A percentile compares a stretch with the other conserved stretches of the same genome.
phyloP scores from a whole-genome alignment of 2,888 invertebrate genomes.

The Lepidochrysops patricia region DNA sequence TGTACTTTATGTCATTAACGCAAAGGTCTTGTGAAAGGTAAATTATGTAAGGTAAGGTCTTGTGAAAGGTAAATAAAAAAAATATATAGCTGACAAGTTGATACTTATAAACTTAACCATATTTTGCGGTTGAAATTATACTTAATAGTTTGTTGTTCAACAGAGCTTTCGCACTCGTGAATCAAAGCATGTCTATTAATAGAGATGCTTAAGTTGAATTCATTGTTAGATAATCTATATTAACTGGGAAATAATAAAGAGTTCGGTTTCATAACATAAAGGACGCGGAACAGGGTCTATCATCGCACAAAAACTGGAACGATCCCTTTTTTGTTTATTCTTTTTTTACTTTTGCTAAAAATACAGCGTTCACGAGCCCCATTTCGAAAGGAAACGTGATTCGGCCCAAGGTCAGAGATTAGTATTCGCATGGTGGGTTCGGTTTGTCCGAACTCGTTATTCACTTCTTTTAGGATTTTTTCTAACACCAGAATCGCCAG shows the following conservation, averaged over 20 bases:
- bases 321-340: slow-evolving; percentile 63
- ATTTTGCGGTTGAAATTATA: no score
- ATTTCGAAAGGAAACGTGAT: slow-evolving; percentile 74
- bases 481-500: slow-evolving; percentile 52
- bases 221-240: background rate
- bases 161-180: no score
- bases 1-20: no score
- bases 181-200: no score
- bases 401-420: slow-evolving; percentile 68
- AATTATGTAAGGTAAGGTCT: no score
- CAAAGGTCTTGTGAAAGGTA: no score
- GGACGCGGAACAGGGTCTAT: slow-evolving; percentile 36
- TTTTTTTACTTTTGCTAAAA: slow-evolving; percentile 71
- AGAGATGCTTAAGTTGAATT: no score
- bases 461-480: slow-evolving; percentile 52
- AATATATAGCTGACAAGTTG: no score
- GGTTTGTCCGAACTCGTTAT: slow-evolving; percentile 66
- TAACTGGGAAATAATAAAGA: background rate
- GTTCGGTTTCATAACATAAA: slow-evolving; percentile 21
- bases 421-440: slow-evolving; percentile 67
- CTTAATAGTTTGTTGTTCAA: no score
- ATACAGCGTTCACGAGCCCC: slow-evolving; percentile 71
- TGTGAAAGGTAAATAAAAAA: no score
- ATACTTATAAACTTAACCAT: no score
- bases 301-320: slow-evolving; percentile 57